phyloP scores from a whole-genome alignment of 2,113 vertebrate genomes.

The Propithecus coquereli region DNA sequence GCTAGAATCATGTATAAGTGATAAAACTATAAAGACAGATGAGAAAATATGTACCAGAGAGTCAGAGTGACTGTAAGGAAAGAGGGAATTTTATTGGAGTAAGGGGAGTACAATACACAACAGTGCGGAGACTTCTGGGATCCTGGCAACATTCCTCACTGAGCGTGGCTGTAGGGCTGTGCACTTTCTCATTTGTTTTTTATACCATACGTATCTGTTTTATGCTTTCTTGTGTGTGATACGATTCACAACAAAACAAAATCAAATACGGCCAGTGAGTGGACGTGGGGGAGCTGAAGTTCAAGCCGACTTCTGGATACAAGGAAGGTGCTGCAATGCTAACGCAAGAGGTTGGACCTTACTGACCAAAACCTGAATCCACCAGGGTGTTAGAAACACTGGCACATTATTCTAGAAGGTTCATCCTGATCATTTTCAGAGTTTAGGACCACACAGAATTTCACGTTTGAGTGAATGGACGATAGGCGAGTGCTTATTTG shows the following conservation, averaged over 20 bases:
- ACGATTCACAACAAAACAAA: not conserved
- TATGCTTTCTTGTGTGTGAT: not conserved
- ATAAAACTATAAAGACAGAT: not conserved
- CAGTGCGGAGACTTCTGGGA: too few species aligned
- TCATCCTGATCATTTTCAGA: not conserved
- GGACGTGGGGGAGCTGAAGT: not conserved
- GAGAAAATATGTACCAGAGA: not conserved
- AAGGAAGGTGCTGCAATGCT: rapidly evolving
- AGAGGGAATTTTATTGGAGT: not conserved
- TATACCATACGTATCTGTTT: not conserved
- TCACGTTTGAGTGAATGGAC: not conserved
- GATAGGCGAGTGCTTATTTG: not conserved
- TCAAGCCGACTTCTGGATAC: not conserved
- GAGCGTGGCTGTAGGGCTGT: not conserved
- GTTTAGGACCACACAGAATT: not conserved
- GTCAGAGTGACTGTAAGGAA: not conserved
- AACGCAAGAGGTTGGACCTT: not conserved
- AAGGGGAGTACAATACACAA: not conserved
- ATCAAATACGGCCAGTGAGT: not conserved
- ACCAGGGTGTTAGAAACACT: not conserved
- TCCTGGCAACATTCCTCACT: not conserved
- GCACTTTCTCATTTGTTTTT: not conserved
- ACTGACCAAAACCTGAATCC: not conserved
- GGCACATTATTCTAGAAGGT: not conserved
- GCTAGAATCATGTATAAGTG: not conserved